Conservation (phyloP, 2,888 invertebrate species). For the Dasysyrphus tricinctus region DNA sequence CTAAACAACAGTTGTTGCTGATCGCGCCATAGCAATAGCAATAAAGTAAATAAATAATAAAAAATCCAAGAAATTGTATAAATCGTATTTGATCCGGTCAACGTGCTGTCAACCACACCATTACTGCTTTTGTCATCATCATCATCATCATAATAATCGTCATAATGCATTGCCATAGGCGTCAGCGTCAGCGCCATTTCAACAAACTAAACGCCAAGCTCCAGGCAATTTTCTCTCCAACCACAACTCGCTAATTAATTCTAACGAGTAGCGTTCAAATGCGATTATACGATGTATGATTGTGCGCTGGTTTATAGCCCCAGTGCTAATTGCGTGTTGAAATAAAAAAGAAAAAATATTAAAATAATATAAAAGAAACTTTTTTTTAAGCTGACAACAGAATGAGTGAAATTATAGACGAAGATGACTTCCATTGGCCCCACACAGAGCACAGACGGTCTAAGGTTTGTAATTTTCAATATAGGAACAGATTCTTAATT, state of each 20-base stretch:
- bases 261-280: slow-evolving; percentile 71
- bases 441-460: slow-evolving; percentile 50
- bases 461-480: slow-evolving; percentile 4
- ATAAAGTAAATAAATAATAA: slow-evolving; percentile 26
- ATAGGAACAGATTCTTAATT: slow-evolving; percentile 16
- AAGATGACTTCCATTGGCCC: slow-evolving; percentile 57
- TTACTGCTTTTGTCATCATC: slow-evolving; percentile 41
- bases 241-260: slow-evolving; percentile 66
- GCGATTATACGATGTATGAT: slow-evolving; percentile 70
- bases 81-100: slow-evolving; percentile 65
- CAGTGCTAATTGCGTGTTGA: slow-evolving; percentile 64
- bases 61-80: slow-evolving; percentile 39
- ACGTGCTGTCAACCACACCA: slow-evolving; percentile 43
- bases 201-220: slow-evolving; percentile 18
- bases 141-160: slow-evolving; percentile 33
- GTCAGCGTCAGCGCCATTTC: slow-evolving; percentile 35
- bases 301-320: slow-evolving; percentile 48
- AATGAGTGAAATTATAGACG: slow-evolving; percentile 32
- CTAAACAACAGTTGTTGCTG: slow-evolving; percentile 17
- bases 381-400: slow-evolving; percentile 43
- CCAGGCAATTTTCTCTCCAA: slow-evolving; percentile 29
- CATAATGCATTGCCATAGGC: slow-evolving; percentile 29
- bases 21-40: neutral
- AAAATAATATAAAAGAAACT: neutral
- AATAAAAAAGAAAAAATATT: slow-evolving; percentile 19